Conservation (phyloP, 2,888 invertebrate species). For the Idaea biselata region DNA sequence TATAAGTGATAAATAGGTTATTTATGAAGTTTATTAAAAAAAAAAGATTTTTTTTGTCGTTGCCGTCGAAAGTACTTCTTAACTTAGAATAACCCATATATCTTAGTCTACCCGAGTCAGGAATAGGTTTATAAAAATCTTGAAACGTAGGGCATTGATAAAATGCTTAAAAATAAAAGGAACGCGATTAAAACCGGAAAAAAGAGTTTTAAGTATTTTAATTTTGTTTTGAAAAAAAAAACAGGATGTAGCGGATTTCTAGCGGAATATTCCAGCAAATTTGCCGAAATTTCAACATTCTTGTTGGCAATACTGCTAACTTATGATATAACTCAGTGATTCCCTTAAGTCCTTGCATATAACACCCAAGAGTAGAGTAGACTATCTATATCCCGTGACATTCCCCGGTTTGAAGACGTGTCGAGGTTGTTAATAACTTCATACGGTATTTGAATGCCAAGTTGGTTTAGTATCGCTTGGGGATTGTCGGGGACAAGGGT, state of each 20-base stretch:
- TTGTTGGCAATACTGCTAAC: no score
- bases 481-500: background rate
- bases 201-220: no score
- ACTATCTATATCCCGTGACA: background rate
- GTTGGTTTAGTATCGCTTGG: background rate
- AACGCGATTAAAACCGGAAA: no score
- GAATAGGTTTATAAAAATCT: no score
- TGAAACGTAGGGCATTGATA: no score
- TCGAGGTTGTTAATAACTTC: background rate
- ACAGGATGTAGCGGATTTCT: no score
- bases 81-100: background rate
- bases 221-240: no score
- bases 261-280: no score
- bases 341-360: background rate
- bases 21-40: background rate
- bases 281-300: no score
- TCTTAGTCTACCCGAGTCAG: no score
- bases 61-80: slow-evolving; percentile 2
- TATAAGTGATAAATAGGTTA: slow-evolving; percentile 2
- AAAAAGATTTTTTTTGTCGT: slow-evolving; percentile 3
- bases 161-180: no score
- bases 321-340: background rate
- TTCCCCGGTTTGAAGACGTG: slow-evolving; percentile 1
- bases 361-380: background rate
- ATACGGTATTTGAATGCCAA: background rate